These are phyloP conservation scores for Malurus elegans DNA, from an alignment of 2,113 vertebrate species.

Conservation along the genomic window DNA sequence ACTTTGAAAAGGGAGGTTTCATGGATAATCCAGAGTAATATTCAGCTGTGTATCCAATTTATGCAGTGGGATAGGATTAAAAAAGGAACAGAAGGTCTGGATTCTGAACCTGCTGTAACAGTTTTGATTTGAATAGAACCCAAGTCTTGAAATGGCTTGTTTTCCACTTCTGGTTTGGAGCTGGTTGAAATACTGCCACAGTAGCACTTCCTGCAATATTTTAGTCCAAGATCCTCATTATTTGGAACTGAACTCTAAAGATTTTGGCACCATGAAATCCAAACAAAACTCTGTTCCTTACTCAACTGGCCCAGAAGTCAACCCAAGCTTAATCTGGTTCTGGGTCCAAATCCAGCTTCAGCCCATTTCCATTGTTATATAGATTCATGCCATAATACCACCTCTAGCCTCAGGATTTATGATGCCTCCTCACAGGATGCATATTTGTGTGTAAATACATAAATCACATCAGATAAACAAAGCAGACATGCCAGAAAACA, in stretches of 20 bases:
- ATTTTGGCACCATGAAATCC: constrained; percentile 50
- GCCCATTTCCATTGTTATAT: constrained; percentile 23
- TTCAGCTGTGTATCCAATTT: constrained; percentile 59
- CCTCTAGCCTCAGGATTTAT: constrained; percentile 60
- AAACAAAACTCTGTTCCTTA: constrained; percentile 54
- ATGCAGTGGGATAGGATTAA: constrained; percentile 57
- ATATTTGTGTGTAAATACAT: constrained; percentile 66
- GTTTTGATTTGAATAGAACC: constrained; percentile 58
- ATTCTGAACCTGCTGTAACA: constrained; percentile 61
- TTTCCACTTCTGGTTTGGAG: constrained; percentile 69
- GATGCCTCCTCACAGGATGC: constrained; percentile 43
- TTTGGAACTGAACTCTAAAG: constrained; percentile 60
- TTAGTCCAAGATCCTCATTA: constrained; percentile 65
- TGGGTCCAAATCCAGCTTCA: constrained; percentile 53
- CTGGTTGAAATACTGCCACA: constrained; percentile 66
- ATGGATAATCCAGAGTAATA: constrained; percentile 33
- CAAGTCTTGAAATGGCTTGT: constrained; percentile 65
- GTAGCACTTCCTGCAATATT: constrained; percentile 52
- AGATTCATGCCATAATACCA: constrained; percentile 34
- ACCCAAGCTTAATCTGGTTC: constrained; percentile 38
- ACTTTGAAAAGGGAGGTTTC: constrained; percentile 15
- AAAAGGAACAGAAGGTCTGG: constrained; percentile 62
- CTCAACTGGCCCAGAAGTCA: constrained; percentile 53
- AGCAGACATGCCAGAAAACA: constrained; percentile 60
- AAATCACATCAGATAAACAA: constrained; percentile 74